Conservation (phyloP, 1,140 invertebrate genomes). For the Whitmania pigra region DNA sequence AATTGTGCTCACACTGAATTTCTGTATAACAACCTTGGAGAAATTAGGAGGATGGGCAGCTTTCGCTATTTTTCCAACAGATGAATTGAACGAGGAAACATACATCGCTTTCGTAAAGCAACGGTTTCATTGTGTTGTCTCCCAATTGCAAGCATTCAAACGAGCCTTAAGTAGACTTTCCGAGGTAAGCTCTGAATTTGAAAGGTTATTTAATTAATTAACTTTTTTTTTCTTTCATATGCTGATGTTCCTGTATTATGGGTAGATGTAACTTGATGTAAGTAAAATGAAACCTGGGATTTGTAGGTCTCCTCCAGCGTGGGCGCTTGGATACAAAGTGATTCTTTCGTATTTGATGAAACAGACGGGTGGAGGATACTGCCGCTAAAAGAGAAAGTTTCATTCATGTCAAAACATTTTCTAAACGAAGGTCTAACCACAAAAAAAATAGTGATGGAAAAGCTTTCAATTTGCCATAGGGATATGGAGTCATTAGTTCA, state of each 20-base stretch:
- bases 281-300: neutral
- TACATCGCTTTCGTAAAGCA: conserved; percentile 19
- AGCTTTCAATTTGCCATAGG: neutral
- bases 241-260: no score
- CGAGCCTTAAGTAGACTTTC: neutral
- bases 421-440: conserved; percentile 6
- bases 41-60: conserved; percentile 16
- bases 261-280: neutral
- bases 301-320: neutral
- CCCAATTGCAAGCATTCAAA: conserved; percentile 4
- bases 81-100: conserved; percentile 19
- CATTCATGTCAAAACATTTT: conserved; percentile 10
- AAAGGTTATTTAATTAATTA: no score
- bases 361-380: neutral
- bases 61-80: conserved; percentile 21
- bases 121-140: conserved; percentile 7
- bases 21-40: conserved; percentile 20
- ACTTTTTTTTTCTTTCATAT: no score
- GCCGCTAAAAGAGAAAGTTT: conserved; percentile 12
- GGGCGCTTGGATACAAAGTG: neutral
- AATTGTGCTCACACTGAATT: conserved; percentile 14
- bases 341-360: neutral
- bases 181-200: neutral
- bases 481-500: conserved; percentile 14
- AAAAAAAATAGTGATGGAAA: neutral